Base-by-base conservation (phyloP, 1,140 invertebrate species). In the Megalonaias nervosa region DNA sequence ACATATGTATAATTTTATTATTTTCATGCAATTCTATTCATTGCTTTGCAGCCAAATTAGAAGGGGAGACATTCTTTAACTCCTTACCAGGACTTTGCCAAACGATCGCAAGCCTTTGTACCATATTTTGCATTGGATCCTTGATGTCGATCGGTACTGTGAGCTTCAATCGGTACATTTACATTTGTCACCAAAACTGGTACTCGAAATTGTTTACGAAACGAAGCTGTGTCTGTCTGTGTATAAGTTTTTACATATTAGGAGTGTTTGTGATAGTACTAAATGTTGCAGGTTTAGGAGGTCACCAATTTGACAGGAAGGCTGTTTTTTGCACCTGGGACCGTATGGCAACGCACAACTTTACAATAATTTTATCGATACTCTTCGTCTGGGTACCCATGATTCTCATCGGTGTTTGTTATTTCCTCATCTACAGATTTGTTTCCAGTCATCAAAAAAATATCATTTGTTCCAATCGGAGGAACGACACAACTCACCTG, bases 271-370 rank as follows among this genome's bases (percentile, higher is more conserved):
- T 62, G 23, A 23, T 62, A n/a, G 6, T 62, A 23, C 23, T 62
- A 62, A 62, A 62, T 62, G 23, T 23, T n/a, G 60, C 60, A 62
- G 60, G 60, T 14, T 19, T 62, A 19, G 60, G 60, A 9, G 60
- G 23, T 14, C 60, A 62, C 23, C 19, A 23, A 19, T 62, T 62
- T 23, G 60, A 62, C 23, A 62, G 72, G 57, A 88, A 88, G 67
- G 88, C 82, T 61, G 26, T 86, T n/a, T 83, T 82, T 48, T 88
- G 87, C 70, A 82, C 85, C 48, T 87, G 84, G 83, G 83, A 88
- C 70, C 66, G 88, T 58, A 84, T 88, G 82, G 19, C n/a, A 67
- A 62, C 60, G 1, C 23, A 62, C 60, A 19, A 19, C 6, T 62
- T n/a, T 62, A 62, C 60, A 62, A 23, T 62, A 19, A 14, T 62